Evolutionary conservation across 2,113 vertebrate species (phyloP).

Genomic region (Nannobrachium achirus): DNA sequence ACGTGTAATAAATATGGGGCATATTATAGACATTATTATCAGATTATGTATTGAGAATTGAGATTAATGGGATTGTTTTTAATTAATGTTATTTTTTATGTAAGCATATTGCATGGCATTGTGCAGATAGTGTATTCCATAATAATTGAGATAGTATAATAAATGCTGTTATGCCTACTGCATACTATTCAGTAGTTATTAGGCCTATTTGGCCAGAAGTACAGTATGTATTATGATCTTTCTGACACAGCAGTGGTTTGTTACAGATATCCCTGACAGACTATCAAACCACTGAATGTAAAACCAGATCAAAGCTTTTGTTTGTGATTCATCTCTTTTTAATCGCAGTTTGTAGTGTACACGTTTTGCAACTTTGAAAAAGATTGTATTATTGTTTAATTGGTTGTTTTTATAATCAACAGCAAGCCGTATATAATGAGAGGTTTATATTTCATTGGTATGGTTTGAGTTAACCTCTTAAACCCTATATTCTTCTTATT

Average conservation of each 20-base stretch:
- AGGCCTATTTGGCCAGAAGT: not conserved
- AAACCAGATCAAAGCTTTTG: constrained; percentile 89
- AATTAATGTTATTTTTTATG: too few relatives aligned
- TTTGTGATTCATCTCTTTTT: not conserved
- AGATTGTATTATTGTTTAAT: not conserved
- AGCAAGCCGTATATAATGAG: too few relatives aligned
- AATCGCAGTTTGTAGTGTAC: not conserved
- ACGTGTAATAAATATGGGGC: too few relatives aligned
- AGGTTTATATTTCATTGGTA: not conserved
- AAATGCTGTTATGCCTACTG: not conserved
- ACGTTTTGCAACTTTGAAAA: not conserved
- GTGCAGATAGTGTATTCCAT: too few relatives aligned
- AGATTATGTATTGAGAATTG: too few relatives aligned
- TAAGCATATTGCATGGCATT: too few relatives aligned
- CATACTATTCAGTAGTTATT: not conserved
- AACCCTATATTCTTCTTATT: not conserved
- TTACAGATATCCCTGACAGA: too few relatives aligned
- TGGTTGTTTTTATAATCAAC: not conserved
- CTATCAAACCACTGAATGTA: constrained; percentile 84
- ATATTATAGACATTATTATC: too few relatives aligned
- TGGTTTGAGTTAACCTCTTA: not conserved
- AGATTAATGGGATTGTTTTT: too few relatives aligned
- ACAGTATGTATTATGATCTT: too few relatives aligned
- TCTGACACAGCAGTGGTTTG: too few relatives aligned
- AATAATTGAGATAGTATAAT: too few relatives aligned